Conservation (phyloP, 1,140 invertebrate species). For the Drosophila persimilis region DNA sequence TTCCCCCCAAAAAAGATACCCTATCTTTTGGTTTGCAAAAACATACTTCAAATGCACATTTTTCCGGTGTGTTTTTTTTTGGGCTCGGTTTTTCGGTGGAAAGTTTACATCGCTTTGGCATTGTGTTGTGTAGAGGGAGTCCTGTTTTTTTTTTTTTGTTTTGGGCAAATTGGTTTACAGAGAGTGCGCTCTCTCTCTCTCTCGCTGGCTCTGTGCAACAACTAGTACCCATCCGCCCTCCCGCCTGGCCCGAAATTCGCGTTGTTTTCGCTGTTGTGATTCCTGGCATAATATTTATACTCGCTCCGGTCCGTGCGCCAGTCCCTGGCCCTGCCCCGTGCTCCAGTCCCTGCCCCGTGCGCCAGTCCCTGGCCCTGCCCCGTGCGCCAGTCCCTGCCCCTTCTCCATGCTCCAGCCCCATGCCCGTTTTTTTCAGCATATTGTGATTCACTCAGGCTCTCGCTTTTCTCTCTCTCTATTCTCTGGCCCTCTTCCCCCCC, state of each 20-base stretch:
- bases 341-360: not conserved
- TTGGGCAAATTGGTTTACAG: conserved; percentile 58
- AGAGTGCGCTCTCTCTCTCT: not conserved
- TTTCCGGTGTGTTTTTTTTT: conserved; percentile 28
- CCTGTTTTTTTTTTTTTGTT: conserved; percentile 30
- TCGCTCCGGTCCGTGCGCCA: not conserved
- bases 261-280: conserved; percentile 35
- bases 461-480: no score
- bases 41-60: conserved; percentile 42
- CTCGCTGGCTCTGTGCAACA: no score
- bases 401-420: not conserved
- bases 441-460: conserved; percentile 14
- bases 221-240: conserved; percentile 4
- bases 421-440: conserved; percentile 24
- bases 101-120: conserved; percentile 38
- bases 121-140: conserved; percentile 4
- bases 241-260: not conserved
- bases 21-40: not conserved
- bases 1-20: no score
- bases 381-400: not conserved
- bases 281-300: conserved; percentile 46
- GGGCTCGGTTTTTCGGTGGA: conserved; percentile 9
- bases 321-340: no score
- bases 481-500: no score
- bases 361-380: no score